Evolutionary conservation across 2,113 vertebrate species (phyloP).

Genomic region (Actenoides hombroni): DNA sequence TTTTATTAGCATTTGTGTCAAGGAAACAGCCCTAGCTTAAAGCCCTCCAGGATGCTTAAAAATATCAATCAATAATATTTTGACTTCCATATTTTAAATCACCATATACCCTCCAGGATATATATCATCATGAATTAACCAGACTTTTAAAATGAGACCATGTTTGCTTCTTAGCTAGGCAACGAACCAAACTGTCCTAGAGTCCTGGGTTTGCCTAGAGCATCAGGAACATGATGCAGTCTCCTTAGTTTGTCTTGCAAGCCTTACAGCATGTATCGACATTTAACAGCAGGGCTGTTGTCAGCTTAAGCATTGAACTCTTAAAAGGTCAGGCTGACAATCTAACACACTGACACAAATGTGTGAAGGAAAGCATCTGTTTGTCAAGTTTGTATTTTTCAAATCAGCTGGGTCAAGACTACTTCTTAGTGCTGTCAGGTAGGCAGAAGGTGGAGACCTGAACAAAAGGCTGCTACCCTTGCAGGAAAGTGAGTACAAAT

Average conservation of each 20-base stretch:
- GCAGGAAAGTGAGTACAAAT: background rate
- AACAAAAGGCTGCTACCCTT: background rate
- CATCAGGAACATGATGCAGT: background rate
- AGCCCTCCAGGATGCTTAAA: background rate
- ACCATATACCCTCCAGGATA: background rate
- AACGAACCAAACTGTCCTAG: background rate
- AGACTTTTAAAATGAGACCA: background rate
- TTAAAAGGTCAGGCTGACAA: conserved; percentile 21
- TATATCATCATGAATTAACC: background rate
- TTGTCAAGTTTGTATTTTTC: background rate
- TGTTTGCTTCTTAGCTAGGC: conserved; percentile 45
- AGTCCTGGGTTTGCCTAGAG: background rate
- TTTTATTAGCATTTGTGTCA: background rate
- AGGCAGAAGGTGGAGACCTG: background rate
- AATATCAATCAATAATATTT: background rate
- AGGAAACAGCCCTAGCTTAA: background rate
- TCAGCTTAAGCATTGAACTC: background rate
- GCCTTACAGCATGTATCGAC: conserved; percentile 29
- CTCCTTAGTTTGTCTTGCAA: background rate
- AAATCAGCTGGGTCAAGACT: background rate
- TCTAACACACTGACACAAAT: background rate
- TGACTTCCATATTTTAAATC: background rate
- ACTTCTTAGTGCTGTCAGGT: background rate
- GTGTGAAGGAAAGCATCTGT: background rate
- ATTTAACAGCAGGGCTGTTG: conserved; percentile 17